These are phyloP conservation scores for Menura novaehollandiae DNA, from an alignment of 2,113 vertebrate genomes.

Conservation along the genomic window DNA sequence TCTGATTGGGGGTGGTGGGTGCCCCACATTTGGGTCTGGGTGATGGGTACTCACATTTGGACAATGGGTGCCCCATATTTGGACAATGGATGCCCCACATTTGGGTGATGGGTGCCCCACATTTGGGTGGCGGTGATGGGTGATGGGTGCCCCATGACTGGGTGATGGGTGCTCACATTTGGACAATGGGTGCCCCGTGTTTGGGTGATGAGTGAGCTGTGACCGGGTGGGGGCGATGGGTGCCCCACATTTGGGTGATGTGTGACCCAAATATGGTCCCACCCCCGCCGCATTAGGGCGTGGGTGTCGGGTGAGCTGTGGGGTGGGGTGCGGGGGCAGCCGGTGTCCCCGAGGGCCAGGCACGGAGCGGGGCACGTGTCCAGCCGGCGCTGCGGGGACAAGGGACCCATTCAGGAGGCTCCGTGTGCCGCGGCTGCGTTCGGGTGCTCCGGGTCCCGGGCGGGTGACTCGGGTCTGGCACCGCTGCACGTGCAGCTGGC, in stretches of 20 bases:
- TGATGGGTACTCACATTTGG: background rate
- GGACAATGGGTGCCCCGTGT: too few relatives aligned
- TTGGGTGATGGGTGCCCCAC: background rate
- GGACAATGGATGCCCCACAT: too few relatives aligned
- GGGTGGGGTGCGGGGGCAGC: background rate
- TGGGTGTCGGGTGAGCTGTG: background rate
- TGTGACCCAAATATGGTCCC: background rate
- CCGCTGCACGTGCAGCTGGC: background rate
- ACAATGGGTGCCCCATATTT: too few relatives aligned
- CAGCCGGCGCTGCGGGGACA: background rate
- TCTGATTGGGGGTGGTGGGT: background rate
- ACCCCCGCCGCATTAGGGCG: too few relatives aligned
- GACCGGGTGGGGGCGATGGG: too few relatives aligned
- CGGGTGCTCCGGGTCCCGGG: background rate
- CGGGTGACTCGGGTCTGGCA: background rate
- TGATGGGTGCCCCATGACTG: background rate
- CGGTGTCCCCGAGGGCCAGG: slow-evolving; percentile 12
- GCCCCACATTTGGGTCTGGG: too few relatives aligned
- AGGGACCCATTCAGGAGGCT: slow-evolving; percentile 2
- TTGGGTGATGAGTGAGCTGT: too few relatives aligned
- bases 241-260: background rate
- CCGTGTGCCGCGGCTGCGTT: background rate
- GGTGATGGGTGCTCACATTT: background rate
- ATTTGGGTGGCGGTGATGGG: too few relatives aligned
- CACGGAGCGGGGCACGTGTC: background rate